Percentiles rank a stretch among this genome's conserved stretches.
Conservation (phyloP, 1,140 invertebrate species). For the Ladona fulva region DNA sequence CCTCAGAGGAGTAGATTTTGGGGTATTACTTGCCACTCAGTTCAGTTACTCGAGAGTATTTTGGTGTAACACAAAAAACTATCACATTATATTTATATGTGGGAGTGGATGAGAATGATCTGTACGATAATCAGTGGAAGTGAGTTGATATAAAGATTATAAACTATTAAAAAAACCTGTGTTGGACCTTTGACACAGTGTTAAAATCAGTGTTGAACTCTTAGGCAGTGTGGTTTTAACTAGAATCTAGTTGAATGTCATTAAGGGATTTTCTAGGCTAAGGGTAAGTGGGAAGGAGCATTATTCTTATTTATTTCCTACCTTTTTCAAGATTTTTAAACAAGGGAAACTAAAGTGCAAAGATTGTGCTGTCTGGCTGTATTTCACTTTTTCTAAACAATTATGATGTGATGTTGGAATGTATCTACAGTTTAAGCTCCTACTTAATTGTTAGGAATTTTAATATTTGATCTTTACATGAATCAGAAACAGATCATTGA, state of each 20-base stretch:
- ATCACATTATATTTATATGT: background rate
- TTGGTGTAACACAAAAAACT: background rate
- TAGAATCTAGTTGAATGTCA: constrained; percentile 10
- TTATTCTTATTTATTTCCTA: constrained; percentile 7
- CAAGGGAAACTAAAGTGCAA: background rate
- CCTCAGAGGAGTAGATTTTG: background rate
- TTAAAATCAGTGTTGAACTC: background rate
- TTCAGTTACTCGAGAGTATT: background rate
- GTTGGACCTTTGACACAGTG: background rate
- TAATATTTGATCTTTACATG: too few species aligned
- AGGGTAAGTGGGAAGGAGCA: background rate
- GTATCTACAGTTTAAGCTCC: too few species aligned
- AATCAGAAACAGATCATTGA: background rate
- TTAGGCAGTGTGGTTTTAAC: constrained; percentile 5
- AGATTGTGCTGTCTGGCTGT: background rate
- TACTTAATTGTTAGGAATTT: too few species aligned
- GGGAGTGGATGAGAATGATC: background rate
- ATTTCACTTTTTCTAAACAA: background rate
- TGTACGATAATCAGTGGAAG: background rate
- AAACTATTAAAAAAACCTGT: background rate
- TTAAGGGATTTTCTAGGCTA: background rate
- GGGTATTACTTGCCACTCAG: constrained; percentile 1
- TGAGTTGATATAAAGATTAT: background rate
- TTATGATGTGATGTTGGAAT: background rate
- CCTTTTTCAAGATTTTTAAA: background rate